Percentiles rank a stretch among this genome's conserved stretches.
Conservation (phyloP, 2,888 invertebrate species). For the Andrena flavipes region DNA sequence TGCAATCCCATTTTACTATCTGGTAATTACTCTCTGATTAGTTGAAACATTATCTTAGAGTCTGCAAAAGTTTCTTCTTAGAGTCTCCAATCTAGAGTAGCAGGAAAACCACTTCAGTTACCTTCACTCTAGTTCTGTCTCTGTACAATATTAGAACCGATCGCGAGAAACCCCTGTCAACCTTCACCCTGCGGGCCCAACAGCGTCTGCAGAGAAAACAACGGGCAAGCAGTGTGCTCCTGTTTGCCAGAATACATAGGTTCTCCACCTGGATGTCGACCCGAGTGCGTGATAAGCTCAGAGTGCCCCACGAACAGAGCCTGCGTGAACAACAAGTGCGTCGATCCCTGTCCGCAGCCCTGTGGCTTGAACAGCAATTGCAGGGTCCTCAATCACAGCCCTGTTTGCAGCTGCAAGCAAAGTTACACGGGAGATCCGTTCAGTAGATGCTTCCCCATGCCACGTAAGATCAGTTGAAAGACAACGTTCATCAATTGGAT, state of each 20-base stretch:
- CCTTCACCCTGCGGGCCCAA: slow-evolving; percentile 86
- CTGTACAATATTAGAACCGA: slow-evolving; percentile 82
- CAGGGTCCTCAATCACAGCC: slow-evolving; percentile 88
- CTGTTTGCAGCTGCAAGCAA: slow-evolving; percentile 86
- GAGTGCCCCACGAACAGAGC: slow-evolving; percentile 91
- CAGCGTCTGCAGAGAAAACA: slow-evolving; percentile 84
- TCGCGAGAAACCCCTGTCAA: slow-evolving; percentile 79
- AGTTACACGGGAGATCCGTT: slow-evolving; percentile 87
- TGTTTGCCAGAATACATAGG: slow-evolving; percentile 91
- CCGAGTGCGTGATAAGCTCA: slow-evolving; percentile 92
- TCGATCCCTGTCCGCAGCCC: slow-evolving; percentile 86
- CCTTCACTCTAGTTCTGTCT: neutral
- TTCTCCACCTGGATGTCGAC: slow-evolving; percentile 91
- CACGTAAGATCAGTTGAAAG: slow-evolving; percentile 24
- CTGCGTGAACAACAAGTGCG: slow-evolving; percentile 92
- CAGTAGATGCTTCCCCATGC: slow-evolving; percentile 84
- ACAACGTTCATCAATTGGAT: neutral
- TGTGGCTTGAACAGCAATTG: slow-evolving; percentile 88
- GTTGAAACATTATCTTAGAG: too few relatives aligned
- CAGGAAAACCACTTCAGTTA: slow-evolving; percentile 31
- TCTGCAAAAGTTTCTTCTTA: neutral
- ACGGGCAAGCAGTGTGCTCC: slow-evolving; percentile 87
- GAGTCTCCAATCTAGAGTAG: neutral
- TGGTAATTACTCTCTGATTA: slow-evolving; percentile 73
- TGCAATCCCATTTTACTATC: slow-evolving; percentile 85